A percentile compares a stretch with the other conserved stretches of the same genome.
Evolutionary conservation across 2,113 vertebrate species (phyloP).

Genomic region (crab-eating macaque (Macaca fascicularis)): T2T-MFA8v1.1 NC_088380.1:164293501-164294000

Average conservation of each 20-base stretch:
- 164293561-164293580: background rate
- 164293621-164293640: background rate
- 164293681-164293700: background rate
- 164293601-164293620: background rate
- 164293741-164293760: background rate
- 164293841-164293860: conserved; percentile 97
- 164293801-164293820: conserved; percentile 67
- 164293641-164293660: background rate
- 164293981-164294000: conserved; percentile 94
- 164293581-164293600: background rate
- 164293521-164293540: background rate
- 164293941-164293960: conserved; percentile 93
- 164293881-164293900: conserved; percentile 91
- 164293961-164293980: conserved; percentile 93
- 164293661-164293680: background rate
- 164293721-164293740: background rate
- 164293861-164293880: conserved; percentile 96
- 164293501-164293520: background rate
- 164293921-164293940: conserved; percentile 96
- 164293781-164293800: background rate
- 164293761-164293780: background rate
- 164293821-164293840: conserved; percentile 96
- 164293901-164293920: conserved; percentile 96
- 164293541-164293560: background rate
- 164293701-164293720: background rate